Evolutionary conservation across 2,888 invertebrate species (phyloP), one percentile per base, ranked within the genome.

Genomic region (Phortica okadai): DNA sequence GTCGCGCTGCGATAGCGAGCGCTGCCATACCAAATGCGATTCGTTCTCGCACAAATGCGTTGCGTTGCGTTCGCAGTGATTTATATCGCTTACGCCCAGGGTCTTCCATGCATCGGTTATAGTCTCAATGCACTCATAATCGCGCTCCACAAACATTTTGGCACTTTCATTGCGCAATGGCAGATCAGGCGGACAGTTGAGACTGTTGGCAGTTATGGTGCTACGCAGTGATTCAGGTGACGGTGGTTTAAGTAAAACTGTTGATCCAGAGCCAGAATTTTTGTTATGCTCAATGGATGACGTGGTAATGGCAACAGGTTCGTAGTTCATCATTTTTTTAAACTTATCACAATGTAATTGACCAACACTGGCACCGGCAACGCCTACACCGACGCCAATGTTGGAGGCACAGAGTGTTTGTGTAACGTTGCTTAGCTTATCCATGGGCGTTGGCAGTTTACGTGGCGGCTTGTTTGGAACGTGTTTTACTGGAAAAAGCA

Each of bases 61-160:
- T 8, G 59, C 59, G 16, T 59, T 21, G 21, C 86, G 92, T 89
- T 96, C 96, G 0, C 93, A 94, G 86, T 96, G 96, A 79, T 94
- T 94, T 10, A 96, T 93, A 73, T 95, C 94, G 87, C 94, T 94
- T 25, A 96, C 93, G 0, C 96, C 96, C 78, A 96, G 92, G 0
- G 96, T 96, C 88, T 94, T 94, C 96, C 96, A 96, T 8, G 96
- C 96, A 84, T 96, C 95, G 84, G 93, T 95, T 78, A 96, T 93
- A 6, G 95, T 93, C 92, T 96, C 96, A 42, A 97, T 94, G 87
- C 94, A 93, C 87, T 97, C 96, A 90, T 96, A 96, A 86, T 92
- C 90, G 11, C 91, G 85, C 78, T 91, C 90, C 25, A 59, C 4
- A 21, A 21, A 21, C 21, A 21, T n/a, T 21, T 59, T 56, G 41